Conservation (phyloP, 2,113 vertebrate species). For the Chloroceryle aenea region DNA sequence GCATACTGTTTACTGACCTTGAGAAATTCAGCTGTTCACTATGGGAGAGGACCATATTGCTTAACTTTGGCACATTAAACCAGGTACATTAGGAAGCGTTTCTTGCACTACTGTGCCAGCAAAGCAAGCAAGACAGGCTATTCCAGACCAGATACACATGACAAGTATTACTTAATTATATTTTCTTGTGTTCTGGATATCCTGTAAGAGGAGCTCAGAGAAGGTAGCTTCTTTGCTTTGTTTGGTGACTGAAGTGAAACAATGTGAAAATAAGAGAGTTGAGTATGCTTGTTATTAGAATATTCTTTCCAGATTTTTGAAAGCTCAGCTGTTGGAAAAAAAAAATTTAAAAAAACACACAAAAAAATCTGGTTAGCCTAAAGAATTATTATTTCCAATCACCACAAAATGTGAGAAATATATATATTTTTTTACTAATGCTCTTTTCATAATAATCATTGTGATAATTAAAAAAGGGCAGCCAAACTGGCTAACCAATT, state of each 20-base stretch:
- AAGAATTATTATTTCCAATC: background rate
- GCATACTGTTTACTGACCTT: background rate
- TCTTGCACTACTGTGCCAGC: rapidly evolving
- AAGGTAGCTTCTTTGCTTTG: background rate
- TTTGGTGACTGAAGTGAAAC: background rate
- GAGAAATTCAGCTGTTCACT: background rate
- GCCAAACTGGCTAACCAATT: background rate
- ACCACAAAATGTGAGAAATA: background rate
- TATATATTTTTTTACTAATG: background rate
- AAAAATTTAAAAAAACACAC: too few species aligned
- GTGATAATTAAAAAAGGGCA: background rate
- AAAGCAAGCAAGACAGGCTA: background rate
- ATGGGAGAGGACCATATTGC: background rate
- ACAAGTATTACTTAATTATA: background rate
- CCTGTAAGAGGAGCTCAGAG: background rate
- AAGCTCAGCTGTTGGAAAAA: background rate
- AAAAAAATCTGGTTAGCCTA: background rate
- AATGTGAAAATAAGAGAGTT: background rate
- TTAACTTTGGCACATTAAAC: background rate
- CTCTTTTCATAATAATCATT: background rate
- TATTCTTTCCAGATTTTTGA: background rate
- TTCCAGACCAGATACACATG: background rate
- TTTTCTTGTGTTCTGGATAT: background rate
- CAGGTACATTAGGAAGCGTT: background rate
- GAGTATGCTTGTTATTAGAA: background rate